Percentiles rank a stretch among this genome's conserved stretches.
These are phyloP conservation scores for Agrilus mali DNA, from an alignment of 2,888 invertebrate species.

Conservation along the genomic window DNA sequence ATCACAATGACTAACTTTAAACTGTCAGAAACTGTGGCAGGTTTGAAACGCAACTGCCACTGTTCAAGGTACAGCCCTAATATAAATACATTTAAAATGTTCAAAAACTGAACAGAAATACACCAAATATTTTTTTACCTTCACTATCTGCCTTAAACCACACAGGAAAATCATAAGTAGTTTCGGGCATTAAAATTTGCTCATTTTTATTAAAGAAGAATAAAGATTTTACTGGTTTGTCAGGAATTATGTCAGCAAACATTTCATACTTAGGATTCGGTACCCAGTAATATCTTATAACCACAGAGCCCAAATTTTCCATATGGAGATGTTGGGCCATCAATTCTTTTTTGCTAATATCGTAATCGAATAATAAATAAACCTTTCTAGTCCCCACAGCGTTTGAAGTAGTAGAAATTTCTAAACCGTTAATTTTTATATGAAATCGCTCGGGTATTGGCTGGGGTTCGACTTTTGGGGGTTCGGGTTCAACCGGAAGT, in stretches of 20 bases:
- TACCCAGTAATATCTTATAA: constrained; percentile 40
- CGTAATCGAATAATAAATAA: constrained; percentile 7
- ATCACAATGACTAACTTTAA: constrained; percentile 30
- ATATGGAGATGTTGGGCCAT: constrained; percentile 20
- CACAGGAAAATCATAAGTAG: constrained; percentile 33
- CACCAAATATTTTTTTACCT: too few species aligned
- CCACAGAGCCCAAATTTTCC: constrained; percentile 40
- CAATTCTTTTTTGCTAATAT: constrained; percentile 17
- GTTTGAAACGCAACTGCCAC: constrained; percentile 39
- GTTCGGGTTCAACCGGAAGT: background rate
- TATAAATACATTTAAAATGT: too few species aligned
- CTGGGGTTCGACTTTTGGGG: too few species aligned
- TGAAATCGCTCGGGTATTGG: too few species aligned
- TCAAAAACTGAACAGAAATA: too few species aligned
- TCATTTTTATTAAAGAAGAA: constrained; percentile 48
- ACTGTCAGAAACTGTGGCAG: constrained; percentile 29
- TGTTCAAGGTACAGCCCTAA: constrained; percentile 32
- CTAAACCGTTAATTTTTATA: too few species aligned
- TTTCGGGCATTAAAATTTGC: constrained; percentile 39
- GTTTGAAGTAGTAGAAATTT: too few species aligned
- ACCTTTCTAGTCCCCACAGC: constrained; percentile 5
- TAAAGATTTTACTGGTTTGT: constrained; percentile 15
- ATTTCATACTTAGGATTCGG: constrained; percentile 14
- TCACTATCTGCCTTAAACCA: constrained; percentile 34
- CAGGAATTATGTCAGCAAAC: constrained; percentile 26